These are phyloP conservation scores for Otus sunia DNA, from an alignment of 2,113 vertebrate species.

Conservation along the genomic window DNA sequence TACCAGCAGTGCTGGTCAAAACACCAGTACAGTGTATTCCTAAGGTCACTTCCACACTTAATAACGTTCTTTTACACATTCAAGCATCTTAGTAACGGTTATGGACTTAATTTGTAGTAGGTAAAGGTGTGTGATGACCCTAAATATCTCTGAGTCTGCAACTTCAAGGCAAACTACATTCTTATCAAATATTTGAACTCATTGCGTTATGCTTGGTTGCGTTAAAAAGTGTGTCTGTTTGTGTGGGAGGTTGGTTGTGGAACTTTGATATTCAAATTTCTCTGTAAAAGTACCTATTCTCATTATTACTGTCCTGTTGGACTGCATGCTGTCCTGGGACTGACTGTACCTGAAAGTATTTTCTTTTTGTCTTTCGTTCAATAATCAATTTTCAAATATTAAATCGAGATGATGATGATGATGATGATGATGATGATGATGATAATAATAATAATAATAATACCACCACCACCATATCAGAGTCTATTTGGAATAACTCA, in stretches of 20 bases:
- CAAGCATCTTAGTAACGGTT: neutral
- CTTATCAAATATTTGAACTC: neutral
- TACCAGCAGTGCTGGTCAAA: neutral
- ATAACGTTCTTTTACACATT: neutral
- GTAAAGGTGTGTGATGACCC: neutral
- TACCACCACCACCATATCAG: neutral
- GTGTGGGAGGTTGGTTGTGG: rapidly evolving
- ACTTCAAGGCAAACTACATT: neutral
- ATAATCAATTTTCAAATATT: neutral
- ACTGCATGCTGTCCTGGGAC: neutral
- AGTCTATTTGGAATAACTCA: neutral
- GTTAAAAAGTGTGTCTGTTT: neutral
- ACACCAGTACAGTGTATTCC: neutral
- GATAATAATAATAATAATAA: too few species aligned
- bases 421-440: too few species aligned
- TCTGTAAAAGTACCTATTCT: neutral
- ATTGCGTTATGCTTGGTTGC: neutral
- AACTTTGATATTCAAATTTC: neutral
- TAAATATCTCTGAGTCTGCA: neutral
- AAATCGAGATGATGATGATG: neutral
- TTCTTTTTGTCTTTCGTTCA: neutral
- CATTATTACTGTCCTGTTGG: neutral
- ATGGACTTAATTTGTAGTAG: neutral
- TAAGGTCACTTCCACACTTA: neutral
- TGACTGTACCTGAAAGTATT: neutral